Evolutionary conservation across 1,140 invertebrate genomes (phyloP).

Genomic region (Ceratina calcarata): DNA sequence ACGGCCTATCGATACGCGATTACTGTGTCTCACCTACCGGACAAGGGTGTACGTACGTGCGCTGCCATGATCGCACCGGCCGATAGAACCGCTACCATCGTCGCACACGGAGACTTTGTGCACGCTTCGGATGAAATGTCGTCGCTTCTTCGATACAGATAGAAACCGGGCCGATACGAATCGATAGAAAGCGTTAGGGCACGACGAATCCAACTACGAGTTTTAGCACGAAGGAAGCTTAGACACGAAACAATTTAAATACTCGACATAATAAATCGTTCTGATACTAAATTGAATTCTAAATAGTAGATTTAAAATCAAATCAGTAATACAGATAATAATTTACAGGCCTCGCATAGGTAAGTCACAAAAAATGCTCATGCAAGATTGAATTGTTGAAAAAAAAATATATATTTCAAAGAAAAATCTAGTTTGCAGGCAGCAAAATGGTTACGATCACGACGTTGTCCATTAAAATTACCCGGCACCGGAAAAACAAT

Average conservation of each 20-base stretch:
- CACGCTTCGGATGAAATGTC: slow-evolving; percentile 18
- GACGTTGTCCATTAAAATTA: slow-evolving; percentile 18
- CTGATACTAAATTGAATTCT: too few relatives aligned
- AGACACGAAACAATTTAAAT: too few relatives aligned
- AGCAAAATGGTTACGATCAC: too few relatives aligned
- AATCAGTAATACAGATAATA: too few relatives aligned
- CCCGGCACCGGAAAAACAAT: slow-evolving; percentile 33
- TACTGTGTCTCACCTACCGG: slow-evolving; percentile 35
- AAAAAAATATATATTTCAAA: too few relatives aligned
- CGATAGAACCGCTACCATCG: slow-evolving; percentile 29
- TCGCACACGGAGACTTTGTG: not conserved
- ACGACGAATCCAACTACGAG: not conserved
- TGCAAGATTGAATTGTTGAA: too few relatives aligned
- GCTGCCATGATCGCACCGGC: slow-evolving; percentile 25
- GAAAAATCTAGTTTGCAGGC: too few relatives aligned
- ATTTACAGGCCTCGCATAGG: too few relatives aligned
- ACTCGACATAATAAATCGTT: too few relatives aligned
- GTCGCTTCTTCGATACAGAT: not conserved
- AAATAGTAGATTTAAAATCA: too few relatives aligned
- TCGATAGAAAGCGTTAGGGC: not conserved
- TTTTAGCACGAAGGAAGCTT: too few relatives aligned
- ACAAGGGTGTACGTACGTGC: slow-evolving; percentile 26
- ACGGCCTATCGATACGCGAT: slow-evolving; percentile 51
- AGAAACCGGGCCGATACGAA: slow-evolving; percentile 7
- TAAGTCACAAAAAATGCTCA: too few relatives aligned